Evolutionary conservation across 2,888 invertebrate species (phyloP).

Genomic region (Nephrotoma guestfalica): DNA sequence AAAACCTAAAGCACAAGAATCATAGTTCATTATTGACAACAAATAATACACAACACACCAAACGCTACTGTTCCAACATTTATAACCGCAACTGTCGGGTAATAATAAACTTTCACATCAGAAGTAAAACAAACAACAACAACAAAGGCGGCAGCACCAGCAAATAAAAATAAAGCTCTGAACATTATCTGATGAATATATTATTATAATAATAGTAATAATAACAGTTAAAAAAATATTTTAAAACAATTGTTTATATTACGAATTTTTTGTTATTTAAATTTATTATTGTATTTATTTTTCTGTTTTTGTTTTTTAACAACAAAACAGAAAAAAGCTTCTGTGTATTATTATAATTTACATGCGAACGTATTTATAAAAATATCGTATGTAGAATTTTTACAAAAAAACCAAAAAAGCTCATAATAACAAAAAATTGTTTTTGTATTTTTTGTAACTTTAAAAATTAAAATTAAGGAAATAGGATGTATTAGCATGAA

Average conservation of each 20-base stretch:
- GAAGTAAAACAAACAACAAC: not conserved
- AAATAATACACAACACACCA: too few relatives aligned
- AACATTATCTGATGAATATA: not conserved
- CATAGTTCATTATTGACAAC: too few relatives aligned
- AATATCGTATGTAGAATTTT: not conserved
- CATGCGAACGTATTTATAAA: not conserved
- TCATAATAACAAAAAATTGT: not conserved
- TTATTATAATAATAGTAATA: not conserved
- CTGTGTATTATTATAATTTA: not conserved
- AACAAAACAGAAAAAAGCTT: not conserved
- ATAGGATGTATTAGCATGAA: not conserved
- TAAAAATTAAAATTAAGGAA: not conserved
- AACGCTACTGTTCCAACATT: not conserved
- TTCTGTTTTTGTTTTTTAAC: not conserved
- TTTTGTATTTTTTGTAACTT: not conserved
- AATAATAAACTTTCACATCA: not conserved
- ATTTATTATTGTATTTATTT: not conserved
- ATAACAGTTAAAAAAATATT: not conserved
- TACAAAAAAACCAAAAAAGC: not conserved
- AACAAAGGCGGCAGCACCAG: not conserved
- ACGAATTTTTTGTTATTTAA: not conserved
- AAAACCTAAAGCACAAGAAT: too few relatives aligned
- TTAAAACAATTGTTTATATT: not conserved
- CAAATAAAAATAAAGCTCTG: not conserved
- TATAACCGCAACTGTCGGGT: not conserved